A percentile compares a stretch with the other conserved stretches of the same genome.
These are phyloP conservation scores for Dasypolia templi DNA, from an alignment of 2,888 invertebrate species.

Conservation along the genomic window DNA sequence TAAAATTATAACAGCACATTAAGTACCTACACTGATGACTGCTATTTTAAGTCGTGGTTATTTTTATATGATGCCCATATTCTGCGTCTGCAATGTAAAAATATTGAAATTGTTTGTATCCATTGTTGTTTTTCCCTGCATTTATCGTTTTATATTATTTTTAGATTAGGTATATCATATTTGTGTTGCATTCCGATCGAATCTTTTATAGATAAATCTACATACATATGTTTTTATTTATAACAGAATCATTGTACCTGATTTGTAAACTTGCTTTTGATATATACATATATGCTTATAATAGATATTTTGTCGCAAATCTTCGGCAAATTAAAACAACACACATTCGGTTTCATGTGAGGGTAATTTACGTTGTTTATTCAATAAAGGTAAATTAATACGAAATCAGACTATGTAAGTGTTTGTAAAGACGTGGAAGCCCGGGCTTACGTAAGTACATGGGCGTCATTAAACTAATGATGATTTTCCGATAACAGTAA, in stretches of 20 bases:
- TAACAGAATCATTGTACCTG: not conserved
- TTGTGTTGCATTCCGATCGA: not conserved
- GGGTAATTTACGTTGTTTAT: slow-evolving; percentile 1
- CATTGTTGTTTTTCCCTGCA: not conserved
- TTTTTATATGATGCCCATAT: slow-evolving; percentile 22
- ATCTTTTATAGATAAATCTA: not conserved
- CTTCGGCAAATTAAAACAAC: not conserved
- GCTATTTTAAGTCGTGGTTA: slow-evolving; percentile 17
- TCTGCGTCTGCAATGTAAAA: not conserved
- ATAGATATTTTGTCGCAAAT: slow-evolving; percentile 2
- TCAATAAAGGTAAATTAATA: slow-evolving; percentile 14
- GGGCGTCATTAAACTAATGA: slow-evolving; percentile 7
- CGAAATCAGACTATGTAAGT: slow-evolving; percentile 10
- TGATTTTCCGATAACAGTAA: slow-evolving; percentile 19
- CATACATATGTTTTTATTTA: not conserved
- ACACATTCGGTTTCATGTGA: not conserved
- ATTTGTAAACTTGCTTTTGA: not conserved
- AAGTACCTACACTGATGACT: not conserved
- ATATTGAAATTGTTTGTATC: not conserved
- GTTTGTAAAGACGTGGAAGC: slow-evolving; percentile 8
- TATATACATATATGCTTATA: no score
- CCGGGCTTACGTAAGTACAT: slow-evolving; percentile 19
- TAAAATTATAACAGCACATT: not conserved
- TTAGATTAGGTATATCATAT: not conserved
- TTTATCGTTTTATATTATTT: slow-evolving; percentile 7